These are phyloP conservation scores for Acanthosepion lycidas DNA, from an alignment of 2,888 invertebrate genomes.

Conservation along the genomic window DNA sequence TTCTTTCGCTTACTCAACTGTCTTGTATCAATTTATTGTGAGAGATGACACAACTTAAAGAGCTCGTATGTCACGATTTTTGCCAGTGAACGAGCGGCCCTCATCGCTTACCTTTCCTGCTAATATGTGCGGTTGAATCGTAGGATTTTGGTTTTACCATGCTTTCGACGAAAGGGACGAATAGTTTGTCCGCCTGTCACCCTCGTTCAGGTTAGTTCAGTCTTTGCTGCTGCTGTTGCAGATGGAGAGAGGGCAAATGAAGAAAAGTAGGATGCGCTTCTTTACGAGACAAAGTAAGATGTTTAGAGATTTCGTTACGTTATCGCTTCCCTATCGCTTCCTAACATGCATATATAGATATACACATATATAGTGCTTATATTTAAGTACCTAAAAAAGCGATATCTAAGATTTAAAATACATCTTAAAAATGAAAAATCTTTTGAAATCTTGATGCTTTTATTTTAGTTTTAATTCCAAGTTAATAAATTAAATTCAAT, in stretches of 20 bases:
- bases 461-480: no score
- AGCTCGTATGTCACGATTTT: constrained; percentile 33
- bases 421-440: no score
- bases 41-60: constrained; percentile 33
- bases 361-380: not conserved
- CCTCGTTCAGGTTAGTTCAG: not conserved
- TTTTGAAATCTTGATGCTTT: no score
- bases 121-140: not conserved
- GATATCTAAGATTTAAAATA: no score
- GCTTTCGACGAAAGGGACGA: not conserved
- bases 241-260: not conserved
- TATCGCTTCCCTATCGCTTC: not conserved
- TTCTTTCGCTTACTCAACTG: not conserved
- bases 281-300: not conserved
- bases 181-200: not conserved
- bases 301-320: not conserved
- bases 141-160: not conserved
- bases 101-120: not conserved
- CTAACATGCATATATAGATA: not conserved
- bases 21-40: constrained; percentile 6
- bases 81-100: not conserved
- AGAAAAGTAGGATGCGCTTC: not conserved
- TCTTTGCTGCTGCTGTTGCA: not conserved
- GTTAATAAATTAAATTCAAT: no score
- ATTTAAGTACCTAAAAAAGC: not conserved